phyloP scores from a whole-genome alignment of 1,140 invertebrate genomes.

The Drosophila neocordata region DNA sequence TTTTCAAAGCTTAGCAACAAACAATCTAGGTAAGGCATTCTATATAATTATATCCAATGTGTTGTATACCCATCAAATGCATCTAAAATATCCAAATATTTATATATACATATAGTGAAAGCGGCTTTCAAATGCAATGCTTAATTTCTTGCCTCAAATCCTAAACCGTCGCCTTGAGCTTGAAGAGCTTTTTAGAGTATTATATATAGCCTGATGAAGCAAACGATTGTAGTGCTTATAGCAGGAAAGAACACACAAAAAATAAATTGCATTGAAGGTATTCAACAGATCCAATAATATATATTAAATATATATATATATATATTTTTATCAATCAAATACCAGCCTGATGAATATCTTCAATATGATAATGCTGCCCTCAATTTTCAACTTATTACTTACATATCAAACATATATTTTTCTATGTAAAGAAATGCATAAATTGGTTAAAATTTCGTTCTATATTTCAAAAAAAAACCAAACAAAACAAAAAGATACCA shows the following conservation, averaged over 20 bases:
- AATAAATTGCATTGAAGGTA: background rate
- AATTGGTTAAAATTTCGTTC: conserved; percentile 82
- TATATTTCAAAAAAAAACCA: conserved; percentile 66
- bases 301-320: too few relatives aligned
- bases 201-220: conserved; percentile 45
- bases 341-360: conserved; percentile 4
- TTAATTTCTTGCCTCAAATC: conserved; percentile 57
- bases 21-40: conserved; percentile 7
- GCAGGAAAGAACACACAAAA: conserved; percentile 14
- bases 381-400: conserved; percentile 35
- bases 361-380: conserved; percentile 51
- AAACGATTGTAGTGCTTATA: conserved; percentile 68
- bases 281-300: conserved; percentile 5
- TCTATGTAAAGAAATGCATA: conserved; percentile 46
- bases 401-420: conserved; percentile 60
- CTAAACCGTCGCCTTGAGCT: conserved; percentile 56
- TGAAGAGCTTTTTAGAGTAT: conserved; percentile 59
- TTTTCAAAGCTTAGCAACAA: background rate
- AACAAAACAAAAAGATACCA: conserved; percentile 31
- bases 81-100: conserved; percentile 20
- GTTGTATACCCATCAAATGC: background rate
- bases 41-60: background rate
- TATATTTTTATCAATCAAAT: too few relatives aligned
- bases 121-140: conserved; percentile 61
- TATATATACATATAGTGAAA: conserved; percentile 29